Evolutionary conservation across 2,888 invertebrate genomes (phyloP).

Genomic region (Bruchidius siliquastri): DNA sequence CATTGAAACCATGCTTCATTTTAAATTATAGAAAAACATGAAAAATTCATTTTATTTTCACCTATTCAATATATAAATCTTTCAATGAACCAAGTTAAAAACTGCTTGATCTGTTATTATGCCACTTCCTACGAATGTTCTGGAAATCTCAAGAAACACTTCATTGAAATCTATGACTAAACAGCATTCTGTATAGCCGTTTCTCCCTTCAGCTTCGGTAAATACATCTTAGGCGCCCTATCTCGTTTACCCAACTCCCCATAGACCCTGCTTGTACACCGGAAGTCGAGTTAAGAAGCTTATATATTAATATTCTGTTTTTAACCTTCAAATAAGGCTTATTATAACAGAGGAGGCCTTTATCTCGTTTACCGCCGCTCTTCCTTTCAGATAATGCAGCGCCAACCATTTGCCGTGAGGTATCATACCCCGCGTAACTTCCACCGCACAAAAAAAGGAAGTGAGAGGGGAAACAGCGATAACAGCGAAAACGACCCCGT

Average conservation of each 20-base stretch:
- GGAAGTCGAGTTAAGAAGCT: slow-evolving; percentile 16
- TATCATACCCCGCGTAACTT: neutral
- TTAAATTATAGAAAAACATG: no score
- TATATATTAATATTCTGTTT: slow-evolving; percentile 19
- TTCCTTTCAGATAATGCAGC: neutral
- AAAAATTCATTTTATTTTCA: no score
- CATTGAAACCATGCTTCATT: no score
- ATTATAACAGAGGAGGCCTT: slow-evolving; percentile 6
- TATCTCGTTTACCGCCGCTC: slow-evolving; percentile 7
- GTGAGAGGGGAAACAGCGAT: neutral
- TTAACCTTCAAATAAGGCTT: slow-evolving; percentile 12
- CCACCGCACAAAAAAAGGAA: neutral
- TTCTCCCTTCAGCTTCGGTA: neutral
- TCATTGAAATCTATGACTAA: neutral
- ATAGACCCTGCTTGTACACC: slow-evolving; percentile 1
- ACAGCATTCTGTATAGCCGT: neutral
- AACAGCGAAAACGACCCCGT: neutral
- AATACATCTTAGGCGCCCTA: neutral
- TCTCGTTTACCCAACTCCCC: neutral
- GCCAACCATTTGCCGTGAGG: neutral
- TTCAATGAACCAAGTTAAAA: no score
- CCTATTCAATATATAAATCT: no score
- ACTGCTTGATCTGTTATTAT: no score
- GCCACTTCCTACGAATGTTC: no score
- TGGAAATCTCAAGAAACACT: no score